These are phyloP conservation scores for Sericinus montela DNA, from an alignment of 2,888 invertebrate species.

Conservation along the genomic window DNA sequence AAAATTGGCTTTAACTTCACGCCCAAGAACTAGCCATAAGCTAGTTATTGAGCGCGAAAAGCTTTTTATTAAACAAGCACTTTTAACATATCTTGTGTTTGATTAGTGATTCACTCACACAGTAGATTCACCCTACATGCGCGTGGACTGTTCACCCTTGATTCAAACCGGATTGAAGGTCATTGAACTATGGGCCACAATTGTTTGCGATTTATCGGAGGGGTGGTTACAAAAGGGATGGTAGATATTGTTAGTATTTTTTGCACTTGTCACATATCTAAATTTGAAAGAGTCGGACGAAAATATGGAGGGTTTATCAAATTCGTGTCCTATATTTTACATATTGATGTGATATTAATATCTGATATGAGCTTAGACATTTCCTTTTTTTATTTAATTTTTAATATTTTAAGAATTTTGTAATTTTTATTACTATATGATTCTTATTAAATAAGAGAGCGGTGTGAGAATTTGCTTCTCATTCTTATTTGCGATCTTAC, in stretches of 20 bases:
- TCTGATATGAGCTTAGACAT: not conserved
- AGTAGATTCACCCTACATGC: not conserved
- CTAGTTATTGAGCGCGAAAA: no score
- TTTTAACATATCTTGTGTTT: not conserved
- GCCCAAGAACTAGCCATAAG: no score
- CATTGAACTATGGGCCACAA: slow-evolving; percentile 21
- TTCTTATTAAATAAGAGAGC: no score
- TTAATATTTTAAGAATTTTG: no score
- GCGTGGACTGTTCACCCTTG: slow-evolving; percentile 20
- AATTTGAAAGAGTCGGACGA: not conserved
- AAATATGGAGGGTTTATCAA: not conserved
- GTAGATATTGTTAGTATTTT: slow-evolving; percentile 8
- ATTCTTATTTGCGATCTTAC: no score
- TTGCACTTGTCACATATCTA: slow-evolving; percentile 15
- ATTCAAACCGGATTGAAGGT: slow-evolving; percentile 18
- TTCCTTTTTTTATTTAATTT: no score
- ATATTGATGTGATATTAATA: not conserved
- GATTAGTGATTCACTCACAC: not conserved
- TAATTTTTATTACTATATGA: no score
- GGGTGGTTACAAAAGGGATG: slow-evolving; percentile 9
- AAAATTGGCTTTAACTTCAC: no score
- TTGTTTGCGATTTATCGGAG: slow-evolving; percentile 12
- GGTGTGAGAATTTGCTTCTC: no score
- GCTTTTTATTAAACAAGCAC: no score
- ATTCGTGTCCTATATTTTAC: not conserved